phyloP scores from a whole-genome alignment of 1,140 invertebrate genomes.

The Lucilia cuprina region DNA sequence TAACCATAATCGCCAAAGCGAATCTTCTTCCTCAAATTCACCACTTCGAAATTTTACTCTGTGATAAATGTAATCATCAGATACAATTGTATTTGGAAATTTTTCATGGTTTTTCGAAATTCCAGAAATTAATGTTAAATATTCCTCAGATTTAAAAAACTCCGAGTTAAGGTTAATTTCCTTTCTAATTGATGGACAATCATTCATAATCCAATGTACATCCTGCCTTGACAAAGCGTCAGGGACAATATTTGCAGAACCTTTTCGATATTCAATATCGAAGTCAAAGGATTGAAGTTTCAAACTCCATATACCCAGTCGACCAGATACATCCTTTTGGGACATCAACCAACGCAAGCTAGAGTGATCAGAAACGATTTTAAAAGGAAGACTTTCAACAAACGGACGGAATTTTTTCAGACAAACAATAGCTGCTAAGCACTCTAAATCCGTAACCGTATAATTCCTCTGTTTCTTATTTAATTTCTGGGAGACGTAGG shows the following conservation, averaged over 20 bases:
- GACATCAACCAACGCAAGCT: no score
- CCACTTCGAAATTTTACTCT: neutral
- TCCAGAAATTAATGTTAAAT: neutral
- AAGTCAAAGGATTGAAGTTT: conserved; percentile 33
- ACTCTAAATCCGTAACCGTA: conserved; percentile 36
- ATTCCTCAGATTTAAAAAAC: conserved; percentile 16
- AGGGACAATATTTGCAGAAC: conserved; percentile 25
- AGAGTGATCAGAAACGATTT: conserved; percentile 32
- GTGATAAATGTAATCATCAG: neutral
- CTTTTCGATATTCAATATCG: conserved; percentile 30
- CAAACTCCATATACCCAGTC: conserved; percentile 33
- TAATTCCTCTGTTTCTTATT: conserved; percentile 39
- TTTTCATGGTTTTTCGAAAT: neutral
- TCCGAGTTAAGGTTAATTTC: neutral
- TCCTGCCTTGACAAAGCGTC: neutral
- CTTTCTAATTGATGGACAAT: no score
- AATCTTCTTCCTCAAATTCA: neutral
- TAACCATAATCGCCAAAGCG: neutral
- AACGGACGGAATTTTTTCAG: neutral
- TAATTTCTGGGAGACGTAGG: conserved; percentile 56
- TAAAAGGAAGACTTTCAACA: conserved; percentile 33
- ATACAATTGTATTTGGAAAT: neutral
- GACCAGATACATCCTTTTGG: conserved; percentile 37
- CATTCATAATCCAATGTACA: neutral
- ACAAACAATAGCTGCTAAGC: conserved; percentile 24